A percentile compares a stretch with the other conserved stretches of the same genome.
Evolutionary conservation across 1,140 invertebrate genomes (phyloP).

Genomic region (Drosophila truncata): DNA sequence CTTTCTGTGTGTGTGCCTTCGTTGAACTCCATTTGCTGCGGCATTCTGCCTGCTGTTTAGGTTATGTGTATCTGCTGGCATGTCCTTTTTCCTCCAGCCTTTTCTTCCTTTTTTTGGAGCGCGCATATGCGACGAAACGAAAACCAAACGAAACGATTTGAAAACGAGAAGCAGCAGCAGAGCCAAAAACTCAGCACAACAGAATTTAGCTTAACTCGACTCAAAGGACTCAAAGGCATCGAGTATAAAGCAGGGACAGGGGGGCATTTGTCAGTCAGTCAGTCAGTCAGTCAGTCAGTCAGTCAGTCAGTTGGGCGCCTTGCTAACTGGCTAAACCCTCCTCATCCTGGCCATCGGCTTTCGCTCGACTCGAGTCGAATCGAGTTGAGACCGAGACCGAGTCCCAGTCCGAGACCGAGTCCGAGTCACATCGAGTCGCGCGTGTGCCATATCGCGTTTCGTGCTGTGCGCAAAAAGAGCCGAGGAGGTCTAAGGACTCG

Average conservation of each 20-base stretch:
- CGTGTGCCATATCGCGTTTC: constrained; percentile 68
- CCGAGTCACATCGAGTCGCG: constrained; percentile 47
- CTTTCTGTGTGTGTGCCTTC: constrained; percentile 17
- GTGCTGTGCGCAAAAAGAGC: constrained; percentile 74
- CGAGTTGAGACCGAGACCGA: constrained; percentile 25
- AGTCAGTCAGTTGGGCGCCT: constrained; percentile 57
- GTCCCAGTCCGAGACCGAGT: constrained; percentile 18
- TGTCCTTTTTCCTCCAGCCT: constrained; percentile 66
- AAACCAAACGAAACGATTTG: constrained; percentile 29
- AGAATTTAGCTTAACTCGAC: constrained; percentile 39
- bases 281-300: constrained; percentile 43
- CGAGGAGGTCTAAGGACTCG: constrained; percentile 41
- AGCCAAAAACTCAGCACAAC: constrained; percentile 35
- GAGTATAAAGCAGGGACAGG: not conserved
- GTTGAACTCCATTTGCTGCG: constrained; percentile 42
- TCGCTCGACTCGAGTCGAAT: constrained; percentile 24
- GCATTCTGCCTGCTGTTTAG: constrained; percentile 62
- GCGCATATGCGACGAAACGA: constrained; percentile 73
- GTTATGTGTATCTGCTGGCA: constrained; percentile 73
- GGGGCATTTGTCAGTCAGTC: constrained; percentile 21
- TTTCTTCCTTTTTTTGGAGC: constrained; percentile 56
- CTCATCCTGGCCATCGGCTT: constrained; percentile 14
- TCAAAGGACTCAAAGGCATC: constrained; percentile 3
- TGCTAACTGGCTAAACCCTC: constrained; percentile 69
- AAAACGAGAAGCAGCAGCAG: constrained; percentile 18